Percentiles rank a stretch among this genome's conserved stretches.
These are phyloP conservation scores for Meda fulgida DNA, from an alignment of 2,797 vertebrate genomes.

Conservation along the genomic window DNA sequence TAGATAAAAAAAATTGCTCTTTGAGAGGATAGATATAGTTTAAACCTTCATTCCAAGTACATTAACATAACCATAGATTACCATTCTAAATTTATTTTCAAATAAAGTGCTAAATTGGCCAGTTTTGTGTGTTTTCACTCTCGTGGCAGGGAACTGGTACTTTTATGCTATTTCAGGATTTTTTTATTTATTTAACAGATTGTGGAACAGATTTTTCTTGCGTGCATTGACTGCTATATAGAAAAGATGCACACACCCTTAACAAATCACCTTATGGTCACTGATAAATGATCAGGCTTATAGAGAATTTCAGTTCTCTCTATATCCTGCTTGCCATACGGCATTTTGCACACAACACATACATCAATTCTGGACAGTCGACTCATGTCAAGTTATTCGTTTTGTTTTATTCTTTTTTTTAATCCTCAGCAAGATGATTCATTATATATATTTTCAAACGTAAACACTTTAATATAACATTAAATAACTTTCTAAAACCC, in stretches of 20 bases:
- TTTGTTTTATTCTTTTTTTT: not conserved
- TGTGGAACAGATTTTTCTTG: constrained; percentile 8
- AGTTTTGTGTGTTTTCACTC: not conserved
- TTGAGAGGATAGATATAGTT: not conserved
- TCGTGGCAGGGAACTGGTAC: not conserved
- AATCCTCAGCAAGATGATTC: not conserved
- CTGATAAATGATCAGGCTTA: constrained; percentile 17
- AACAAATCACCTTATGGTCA: constrained; percentile 38
- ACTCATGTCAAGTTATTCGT: not conserved
- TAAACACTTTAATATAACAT: not conserved
- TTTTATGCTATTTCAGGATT: not conserved
- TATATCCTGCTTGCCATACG: constrained; percentile 35
- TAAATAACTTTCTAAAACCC: not conserved
- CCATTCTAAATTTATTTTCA: not conserved
- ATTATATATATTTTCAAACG: not conserved
- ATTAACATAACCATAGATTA: not conserved
- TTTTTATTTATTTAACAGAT: constrained; percentile 14
- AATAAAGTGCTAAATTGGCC: constrained; percentile 11
- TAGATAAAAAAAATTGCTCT: not conserved
- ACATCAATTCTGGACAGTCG: not conserved
- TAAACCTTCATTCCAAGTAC: not conserved
- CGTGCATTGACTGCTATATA: not conserved
- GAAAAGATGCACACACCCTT: not conserved
- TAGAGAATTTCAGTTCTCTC: constrained; percentile 56
- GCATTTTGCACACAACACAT: not conserved